Conservation (phyloP, 1,140 invertebrate genomes). For the Aradophagus sp. region DNA sequence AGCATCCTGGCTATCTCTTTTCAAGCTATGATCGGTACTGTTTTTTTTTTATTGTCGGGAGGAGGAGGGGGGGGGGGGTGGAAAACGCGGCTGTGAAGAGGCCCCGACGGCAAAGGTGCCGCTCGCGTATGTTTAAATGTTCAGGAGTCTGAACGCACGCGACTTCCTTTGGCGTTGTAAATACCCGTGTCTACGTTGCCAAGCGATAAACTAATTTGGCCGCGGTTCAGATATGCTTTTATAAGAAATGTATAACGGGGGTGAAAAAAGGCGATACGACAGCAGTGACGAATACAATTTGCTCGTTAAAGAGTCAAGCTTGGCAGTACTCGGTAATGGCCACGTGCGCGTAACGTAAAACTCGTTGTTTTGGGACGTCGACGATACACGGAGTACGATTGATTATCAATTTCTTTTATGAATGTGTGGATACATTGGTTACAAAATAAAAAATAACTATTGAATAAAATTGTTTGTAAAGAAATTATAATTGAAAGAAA, state of each 20-base stretch:
- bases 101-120: conserved; percentile 1
- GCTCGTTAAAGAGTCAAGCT: conserved; percentile 7
- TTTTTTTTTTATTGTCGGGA: too few relatives aligned
- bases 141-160: conserved; percentile 24
- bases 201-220: conserved; percentile 54
- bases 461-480: too few relatives aligned
- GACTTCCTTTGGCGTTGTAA: conserved; percentile 31
- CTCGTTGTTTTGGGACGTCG: too few relatives aligned
- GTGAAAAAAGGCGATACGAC: conserved; percentile 38
- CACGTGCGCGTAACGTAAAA: too few relatives aligned
- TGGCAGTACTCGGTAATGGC: too few relatives aligned
- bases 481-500: too few relatives aligned
- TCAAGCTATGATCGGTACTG: too few relatives aligned
- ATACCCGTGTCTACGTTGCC: conserved; percentile 32
- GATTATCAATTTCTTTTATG: too few relatives aligned
- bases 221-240: conserved; percentile 39
- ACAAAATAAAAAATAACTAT: too few relatives aligned
- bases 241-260: conserved; percentile 37
- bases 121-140: conserved; percentile 16
- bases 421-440: too few relatives aligned
- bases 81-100: not conserved
- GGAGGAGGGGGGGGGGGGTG: not conserved
- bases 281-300: conserved; percentile 29
- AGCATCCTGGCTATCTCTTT: too few relatives aligned
- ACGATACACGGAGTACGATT: too few relatives aligned